Conservation (phyloP, 2,888 invertebrate genomes). For the Arctia plantaginis region DNA sequence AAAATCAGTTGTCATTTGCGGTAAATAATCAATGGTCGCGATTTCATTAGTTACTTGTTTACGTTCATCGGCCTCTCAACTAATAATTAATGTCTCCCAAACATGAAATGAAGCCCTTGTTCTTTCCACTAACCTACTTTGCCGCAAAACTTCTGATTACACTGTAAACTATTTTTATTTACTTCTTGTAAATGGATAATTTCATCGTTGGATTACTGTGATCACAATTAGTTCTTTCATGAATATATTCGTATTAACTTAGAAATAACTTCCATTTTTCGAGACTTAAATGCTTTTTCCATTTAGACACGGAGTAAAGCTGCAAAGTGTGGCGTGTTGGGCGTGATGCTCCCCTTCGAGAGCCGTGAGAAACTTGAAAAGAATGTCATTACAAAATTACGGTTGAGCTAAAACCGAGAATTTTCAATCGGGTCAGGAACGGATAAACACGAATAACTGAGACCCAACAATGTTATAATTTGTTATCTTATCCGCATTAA, state of each 20-base stretch:
- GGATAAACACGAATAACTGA: conserved; percentile 54
- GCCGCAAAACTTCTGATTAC: conserved; percentile 27
- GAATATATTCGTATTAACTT: conserved; percentile 18
- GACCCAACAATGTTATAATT: conserved; percentile 48
- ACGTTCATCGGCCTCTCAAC: conserved; percentile 31
- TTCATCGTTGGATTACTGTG: neutral
- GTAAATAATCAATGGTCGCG: neutral
- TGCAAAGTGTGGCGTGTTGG: conserved; percentile 37
- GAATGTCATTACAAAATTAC: conserved; percentile 62
- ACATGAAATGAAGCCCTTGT: conserved; percentile 43
- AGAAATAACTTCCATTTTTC: conserved; percentile 27
- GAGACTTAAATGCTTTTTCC: neutral
- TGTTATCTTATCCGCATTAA: conserved; percentile 29
- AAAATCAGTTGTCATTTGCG: neutral
- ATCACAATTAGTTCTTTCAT: conserved; percentile 6
- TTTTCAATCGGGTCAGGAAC: conserved; percentile 59
- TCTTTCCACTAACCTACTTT: conserved; percentile 23
- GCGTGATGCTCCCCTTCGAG: conserved; percentile 45
- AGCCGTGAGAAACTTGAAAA: conserved; percentile 52
- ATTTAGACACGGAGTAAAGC: conserved; percentile 29
- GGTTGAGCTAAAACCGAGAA: conserved; percentile 68
- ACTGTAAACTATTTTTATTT: neutral
- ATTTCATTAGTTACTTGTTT: conserved; percentile 7
- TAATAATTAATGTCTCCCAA: conserved; percentile 28
- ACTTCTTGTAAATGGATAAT: neutral